Conservation (phyloP, 2,113 vertebrate genomes). For the Paraplagusia blochii region DNA sequence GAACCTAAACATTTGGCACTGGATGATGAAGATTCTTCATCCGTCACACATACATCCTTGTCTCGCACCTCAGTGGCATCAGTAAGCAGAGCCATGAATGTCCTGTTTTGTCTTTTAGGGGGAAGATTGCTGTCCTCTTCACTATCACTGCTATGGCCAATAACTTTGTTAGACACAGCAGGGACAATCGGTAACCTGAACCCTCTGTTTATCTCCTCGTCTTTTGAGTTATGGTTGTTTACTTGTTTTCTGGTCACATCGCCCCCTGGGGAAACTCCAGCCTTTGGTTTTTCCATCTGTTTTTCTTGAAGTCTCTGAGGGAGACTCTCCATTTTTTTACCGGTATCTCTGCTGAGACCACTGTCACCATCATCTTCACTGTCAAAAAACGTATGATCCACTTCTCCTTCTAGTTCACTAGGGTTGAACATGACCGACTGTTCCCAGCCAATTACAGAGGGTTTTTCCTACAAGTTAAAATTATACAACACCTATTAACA, state of each 20-base stretch:
- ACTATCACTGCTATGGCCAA: slow-evolving; percentile 40
- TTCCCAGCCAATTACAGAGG: background rate
- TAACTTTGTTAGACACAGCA: slow-evolving; percentile 8
- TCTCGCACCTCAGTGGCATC: slow-evolving; percentile 59
- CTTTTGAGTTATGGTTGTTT: background rate
- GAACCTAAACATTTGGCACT: slow-evolving; percentile 44
- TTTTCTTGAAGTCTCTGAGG: slow-evolving; percentile 3
- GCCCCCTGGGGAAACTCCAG: background rate
- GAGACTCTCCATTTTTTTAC: slow-evolving; percentile 2
- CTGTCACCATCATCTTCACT: slow-evolving; percentile 80
- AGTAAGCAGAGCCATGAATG: slow-evolving; percentile 62
- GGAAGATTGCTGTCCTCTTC: slow-evolving; percentile 40
- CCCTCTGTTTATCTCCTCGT: background rate
- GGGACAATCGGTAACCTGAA: slow-evolving; percentile 7
- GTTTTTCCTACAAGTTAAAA: too few species aligned
- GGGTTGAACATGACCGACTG: slow-evolving; percentile 76
- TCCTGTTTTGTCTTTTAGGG: slow-evolving; percentile 44
- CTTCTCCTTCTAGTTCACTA: slow-evolving; percentile 82
- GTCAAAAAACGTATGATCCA: slow-evolving; percentile 96
- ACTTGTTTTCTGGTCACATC: slow-evolving; percentile 7
- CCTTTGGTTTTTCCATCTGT: slow-evolving; percentile 6
- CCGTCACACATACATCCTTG: slow-evolving; percentile 79
- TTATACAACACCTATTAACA: too few species aligned
- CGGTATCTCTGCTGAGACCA: slow-evolving; percentile 42
- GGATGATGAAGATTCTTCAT: slow-evolving; percentile 66